Evolutionary conservation across 2,797 vertebrate genomes (phyloP), one percentile per base, ranked within the genome.

Genomic region (Astyanax mexicanus): DNA sequence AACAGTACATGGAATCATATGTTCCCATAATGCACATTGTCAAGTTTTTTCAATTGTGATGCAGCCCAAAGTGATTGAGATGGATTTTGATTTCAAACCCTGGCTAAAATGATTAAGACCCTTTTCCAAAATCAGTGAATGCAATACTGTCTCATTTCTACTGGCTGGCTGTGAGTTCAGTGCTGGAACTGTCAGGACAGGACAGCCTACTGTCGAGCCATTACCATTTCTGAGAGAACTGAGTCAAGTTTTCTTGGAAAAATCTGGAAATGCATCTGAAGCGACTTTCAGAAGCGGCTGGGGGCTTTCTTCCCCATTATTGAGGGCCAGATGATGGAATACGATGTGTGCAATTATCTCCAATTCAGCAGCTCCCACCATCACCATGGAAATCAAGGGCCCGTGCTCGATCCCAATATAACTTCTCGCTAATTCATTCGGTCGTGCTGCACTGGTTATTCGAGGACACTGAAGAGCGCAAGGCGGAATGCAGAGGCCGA

Each of bases 321-420:
- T 21, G 60, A 70, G 65, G 65, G 69, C 67, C 69, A 71, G 67
- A 79, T 73, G 67, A 79, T 57, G 49, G 61, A 21, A 79, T 52
- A 65, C 52, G 2, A 70, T 72, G 49, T 42, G n/a, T 64, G 75
- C 75, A 74, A 82, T 76, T 52, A 79, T 64, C 69, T 70, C 55
- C 69, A 21, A 44, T 62, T 81, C 75, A 72, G 68, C 65, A 55
- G n/a, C 67, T 71, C 60, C 60, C 25, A 61, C 74, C 60, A 64
- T 72, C 52, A 11, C 38, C 51, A 52, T 35, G 15, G 55, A 75
- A 74, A 72, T 64, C 54, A 58, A 79, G 74, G 68, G 49, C 71
- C 44, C 65, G 38, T 66, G 44, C 62, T 74, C 29, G 25, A 45
- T 60, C 73, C 19, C 49, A 69, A 78, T 78, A 72, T 72, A 75